Base-by-base conservation (phyloP, 1,140 invertebrate species). In the Bombus vancouverensis region DNA sequence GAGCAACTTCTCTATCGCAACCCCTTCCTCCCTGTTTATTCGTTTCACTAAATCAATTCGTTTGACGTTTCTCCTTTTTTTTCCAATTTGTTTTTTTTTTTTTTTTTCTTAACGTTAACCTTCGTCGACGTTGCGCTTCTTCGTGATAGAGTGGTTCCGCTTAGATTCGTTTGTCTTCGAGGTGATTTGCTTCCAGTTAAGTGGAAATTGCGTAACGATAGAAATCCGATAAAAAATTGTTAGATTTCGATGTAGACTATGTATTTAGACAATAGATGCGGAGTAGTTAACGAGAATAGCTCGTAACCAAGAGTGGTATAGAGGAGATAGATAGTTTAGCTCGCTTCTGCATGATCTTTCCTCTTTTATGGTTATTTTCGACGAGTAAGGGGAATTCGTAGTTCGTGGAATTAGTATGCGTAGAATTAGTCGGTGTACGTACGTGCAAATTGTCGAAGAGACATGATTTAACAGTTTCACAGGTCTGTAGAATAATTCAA, bases 1-100 rank as follows among this genome's bases (percentile, higher is more conserved):
- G 39, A 75, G 39, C 77, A 74, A 82, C 80, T 77, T 76, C 53
- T 53, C 73, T 76, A 77, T 47, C 42, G n/a, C 42, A 77, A 32
- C 18, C 81, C 25, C 28, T 22, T 15, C 32, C 6, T 12, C 39
- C 37, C 28, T 42, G n/a, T 59, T n/a, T 32, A 8, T 71, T 47
- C 65, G n/a, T 47, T 53, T 47, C 44, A 1, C 15, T 2, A 25
- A 74, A 53, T 22, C 42, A 32, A 34, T 53, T 34, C n/a, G 28
- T 42, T 42, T 18, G 25, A 42, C 10, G 4, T 53, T 73, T 68
- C 18, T 25, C 2, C 0, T 28, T 37, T 25, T 22, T 25, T 72
- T 15, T 1, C 3, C 12, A 6, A 13, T 71, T 12, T 34, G 1
- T 39, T n/a, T 71, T 71, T 13, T 37, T 8, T 2, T 8, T 2